A percentile compares a stretch with the other conserved stretches of the same genome.
Conservation (phyloP, 2,797 vertebrate species). For the Podarcis lilfordi region DNA sequence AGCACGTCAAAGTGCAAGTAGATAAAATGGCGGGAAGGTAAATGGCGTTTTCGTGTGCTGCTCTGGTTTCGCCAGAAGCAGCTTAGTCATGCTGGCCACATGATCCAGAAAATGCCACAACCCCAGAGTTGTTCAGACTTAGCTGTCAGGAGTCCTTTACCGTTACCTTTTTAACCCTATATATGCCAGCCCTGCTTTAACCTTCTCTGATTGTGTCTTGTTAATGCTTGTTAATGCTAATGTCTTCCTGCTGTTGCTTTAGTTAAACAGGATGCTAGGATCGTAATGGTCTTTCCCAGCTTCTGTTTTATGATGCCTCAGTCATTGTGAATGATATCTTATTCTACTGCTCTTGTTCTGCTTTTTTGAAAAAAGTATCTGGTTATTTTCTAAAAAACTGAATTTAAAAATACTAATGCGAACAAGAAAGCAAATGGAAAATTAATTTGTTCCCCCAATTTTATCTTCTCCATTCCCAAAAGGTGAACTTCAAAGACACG, state of each 20-base stretch:
- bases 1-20: no score
- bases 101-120: no score
- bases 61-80: no score
- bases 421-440: neutral
- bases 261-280: neutral
- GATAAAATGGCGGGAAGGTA: no score
- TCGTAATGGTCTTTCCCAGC: neutral
- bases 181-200: neutral
- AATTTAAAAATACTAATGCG: neutral
- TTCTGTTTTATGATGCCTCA: neutral
- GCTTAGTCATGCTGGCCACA: no score
- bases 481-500: neutral
- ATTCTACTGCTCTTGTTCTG: no score
- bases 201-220: neutral
- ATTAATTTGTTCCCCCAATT: neutral
- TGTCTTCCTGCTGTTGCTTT: neutral
- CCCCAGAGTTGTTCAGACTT: no score
- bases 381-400: no score
- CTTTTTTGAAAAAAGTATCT: neutral
- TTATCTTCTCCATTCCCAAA: neutral
- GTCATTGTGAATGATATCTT: neutral
- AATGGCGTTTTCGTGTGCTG: accelerated
- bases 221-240: neutral
- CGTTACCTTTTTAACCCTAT: no score
- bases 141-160: no score